phyloP scores from a whole-genome alignment of 2,888 invertebrate species.

The Macrosiphum euphorbiae region DNA sequence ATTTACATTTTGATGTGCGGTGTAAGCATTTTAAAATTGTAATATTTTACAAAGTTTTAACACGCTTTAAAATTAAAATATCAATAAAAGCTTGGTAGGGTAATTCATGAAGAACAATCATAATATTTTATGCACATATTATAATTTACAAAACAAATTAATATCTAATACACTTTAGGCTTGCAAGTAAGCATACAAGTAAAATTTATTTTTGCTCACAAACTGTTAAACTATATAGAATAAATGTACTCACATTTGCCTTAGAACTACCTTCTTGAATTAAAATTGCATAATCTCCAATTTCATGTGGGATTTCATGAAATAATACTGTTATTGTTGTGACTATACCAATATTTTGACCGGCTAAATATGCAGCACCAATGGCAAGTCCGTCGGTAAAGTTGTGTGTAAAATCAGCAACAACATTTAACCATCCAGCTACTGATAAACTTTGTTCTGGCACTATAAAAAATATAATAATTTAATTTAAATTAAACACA shows the following conservation, averaged over 20 bases:
- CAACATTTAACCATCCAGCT: conserved; percentile 95
- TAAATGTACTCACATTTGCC: conserved; percentile 76
- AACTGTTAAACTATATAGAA: neutral
- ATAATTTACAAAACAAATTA: too few relatives aligned
- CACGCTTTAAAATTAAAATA: too few relatives aligned
- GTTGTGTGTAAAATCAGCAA: conserved; percentile 98
- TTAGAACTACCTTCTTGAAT: conserved; percentile 96
- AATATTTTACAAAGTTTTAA: too few relatives aligned
- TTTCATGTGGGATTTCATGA: conserved; percentile 99
- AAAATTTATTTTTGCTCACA: neutral
- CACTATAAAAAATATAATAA: conserved; percentile 47
- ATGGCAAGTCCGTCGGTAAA: conserved; percentile 99
- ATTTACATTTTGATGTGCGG: neutral
- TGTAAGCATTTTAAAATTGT: neutral
- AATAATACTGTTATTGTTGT: conserved; percentile 96
- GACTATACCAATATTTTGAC: conserved; percentile 86
- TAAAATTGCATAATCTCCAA: conserved; percentile 99
- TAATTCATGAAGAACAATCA: too few relatives aligned
- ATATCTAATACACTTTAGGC: too few relatives aligned
- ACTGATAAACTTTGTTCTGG: conserved; percentile 72
- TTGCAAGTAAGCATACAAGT: neutral
- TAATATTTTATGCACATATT: too few relatives aligned
- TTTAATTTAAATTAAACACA: neutral
- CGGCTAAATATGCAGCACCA: conserved; percentile 96
- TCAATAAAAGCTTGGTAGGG: too few relatives aligned